Evolutionary conservation across 2,888 invertebrate genomes (phyloP).

Genomic region (Lithophane semibrunnea): DNA sequence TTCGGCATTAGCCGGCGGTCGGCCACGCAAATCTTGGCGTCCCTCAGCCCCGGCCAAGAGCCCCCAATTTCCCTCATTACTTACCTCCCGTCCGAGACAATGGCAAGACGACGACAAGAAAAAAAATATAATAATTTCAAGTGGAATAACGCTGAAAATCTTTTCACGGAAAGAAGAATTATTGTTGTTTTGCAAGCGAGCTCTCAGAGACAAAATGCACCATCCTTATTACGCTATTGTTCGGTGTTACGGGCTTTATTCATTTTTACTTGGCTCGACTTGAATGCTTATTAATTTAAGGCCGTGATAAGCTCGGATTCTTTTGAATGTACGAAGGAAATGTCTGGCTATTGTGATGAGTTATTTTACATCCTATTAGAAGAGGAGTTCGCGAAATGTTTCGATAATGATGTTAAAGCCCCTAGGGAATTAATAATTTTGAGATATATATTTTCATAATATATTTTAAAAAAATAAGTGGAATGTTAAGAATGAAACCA

Average conservation of each 20-base stretch:
- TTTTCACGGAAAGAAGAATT: conserved; percentile 90
- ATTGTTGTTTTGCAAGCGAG: conserved; percentile 91
- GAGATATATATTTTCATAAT: conserved; percentile 22
- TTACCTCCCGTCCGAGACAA: conserved; percentile 90
- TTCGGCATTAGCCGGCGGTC: conserved; percentile 87
- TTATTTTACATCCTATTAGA: conserved; percentile 87
- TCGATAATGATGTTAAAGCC: conserved; percentile 67
- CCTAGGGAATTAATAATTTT: conserved; percentile 38
- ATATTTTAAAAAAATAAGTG: not conserved
- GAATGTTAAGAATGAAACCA: conserved; percentile 10
- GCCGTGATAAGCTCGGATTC: conserved; percentile 90
- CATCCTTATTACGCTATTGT: conserved; percentile 90
- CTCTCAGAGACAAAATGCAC: conserved; percentile 90
- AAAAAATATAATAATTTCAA: conserved; percentile 90
- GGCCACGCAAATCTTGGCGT: conserved; percentile 88
- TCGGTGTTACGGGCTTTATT: conserved; percentile 90
- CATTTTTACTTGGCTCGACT: conserved; percentile 91
- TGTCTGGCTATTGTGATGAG: conserved; percentile 88
- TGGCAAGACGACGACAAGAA: conserved; percentile 89
- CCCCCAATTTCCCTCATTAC: conserved; percentile 90
- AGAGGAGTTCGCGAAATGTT: conserved; percentile 67
- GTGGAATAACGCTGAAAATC: conserved; percentile 91
- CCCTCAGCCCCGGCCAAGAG: conserved; percentile 83
- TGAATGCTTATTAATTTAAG: conserved; percentile 91
- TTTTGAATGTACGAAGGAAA: conserved; percentile 88